phyloP scores from a whole-genome alignment of 2,797 vertebrate species.

The Lagocephalus sceleratus region DNA sequence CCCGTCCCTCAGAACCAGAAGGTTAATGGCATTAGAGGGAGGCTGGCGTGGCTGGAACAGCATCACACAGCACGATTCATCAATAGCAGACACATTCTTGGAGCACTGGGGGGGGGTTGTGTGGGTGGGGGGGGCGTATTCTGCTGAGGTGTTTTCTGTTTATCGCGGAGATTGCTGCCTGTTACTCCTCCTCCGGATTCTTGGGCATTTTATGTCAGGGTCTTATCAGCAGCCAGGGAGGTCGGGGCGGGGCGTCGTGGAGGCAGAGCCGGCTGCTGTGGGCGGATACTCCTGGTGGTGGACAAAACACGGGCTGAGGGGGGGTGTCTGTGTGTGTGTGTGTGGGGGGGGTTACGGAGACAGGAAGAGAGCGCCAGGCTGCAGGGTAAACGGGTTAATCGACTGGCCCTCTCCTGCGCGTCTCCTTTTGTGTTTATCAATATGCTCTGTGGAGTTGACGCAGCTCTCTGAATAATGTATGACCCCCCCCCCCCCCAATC shows the following conservation, averaged over 20 bases:
- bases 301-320: conserved; percentile 23
- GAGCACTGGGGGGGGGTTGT: conserved; percentile 4
- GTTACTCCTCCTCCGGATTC: conserved; percentile 11
- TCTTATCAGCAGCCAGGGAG: conserved; percentile 57
- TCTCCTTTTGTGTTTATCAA: conserved; percentile 86
- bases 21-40: conserved; percentile 76
- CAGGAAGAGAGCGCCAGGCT: conserved; percentile 61
- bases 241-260: conserved; percentile 25
- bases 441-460: conserved; percentile 79
- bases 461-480: conserved; percentile 86
- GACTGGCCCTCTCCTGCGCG: conserved; percentile 82
- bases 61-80: conserved; percentile 56
- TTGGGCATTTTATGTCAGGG: conserved; percentile 54
- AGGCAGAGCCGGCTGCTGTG: conserved; percentile 34
- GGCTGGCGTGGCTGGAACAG: conserved; percentile 61
- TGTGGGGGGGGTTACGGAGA: conserved; percentile 15
- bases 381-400: conserved; percentile 87
- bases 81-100: conserved; percentile 38
- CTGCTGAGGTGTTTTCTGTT: conserved; percentile 50
- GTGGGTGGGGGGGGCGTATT: conserved; percentile 12
- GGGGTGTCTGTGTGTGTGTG: no score
- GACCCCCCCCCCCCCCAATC: conserved; percentile 62
- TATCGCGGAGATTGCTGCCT: conserved; percentile 21
- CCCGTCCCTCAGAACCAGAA: conserved; percentile 65
- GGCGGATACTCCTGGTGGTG: conserved; percentile 35